phyloP scores from a whole-genome alignment of 2,888 invertebrate genomes.

The Steinernema hermaphroditum region DNA sequence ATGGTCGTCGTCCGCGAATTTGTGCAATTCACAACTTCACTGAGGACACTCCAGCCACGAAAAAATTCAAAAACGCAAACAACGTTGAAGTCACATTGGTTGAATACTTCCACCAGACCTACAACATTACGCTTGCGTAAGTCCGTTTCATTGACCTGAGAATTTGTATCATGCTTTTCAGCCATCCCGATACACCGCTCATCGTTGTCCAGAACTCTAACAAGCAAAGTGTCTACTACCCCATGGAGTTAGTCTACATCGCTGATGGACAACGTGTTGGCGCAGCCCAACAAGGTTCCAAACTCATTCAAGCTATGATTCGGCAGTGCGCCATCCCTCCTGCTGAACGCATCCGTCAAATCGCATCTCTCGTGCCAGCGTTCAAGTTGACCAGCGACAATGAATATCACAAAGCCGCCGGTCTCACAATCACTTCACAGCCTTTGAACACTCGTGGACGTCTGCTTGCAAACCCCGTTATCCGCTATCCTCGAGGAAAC shows the following conservation, averaged over 20 bases:
- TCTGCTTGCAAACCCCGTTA: conserved; percentile 36
- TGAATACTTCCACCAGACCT: background rate
- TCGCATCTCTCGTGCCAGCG: background rate
- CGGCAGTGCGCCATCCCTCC: conserved; percentile 21
- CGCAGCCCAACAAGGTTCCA: background rate
- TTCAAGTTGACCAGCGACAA: background rate
- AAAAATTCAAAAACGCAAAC: background rate
- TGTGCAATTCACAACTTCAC: background rate
- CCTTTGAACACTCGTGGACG: conserved; percentile 41
- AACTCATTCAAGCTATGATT: conserved; percentile 6
- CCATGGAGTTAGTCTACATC: conserved; percentile 1
- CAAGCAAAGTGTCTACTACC: background rate
- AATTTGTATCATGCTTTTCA: background rate
- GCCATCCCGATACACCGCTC: background rate
- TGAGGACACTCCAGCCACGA: background rate
- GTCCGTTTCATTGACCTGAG: background rate
- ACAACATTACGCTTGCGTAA: background rate
- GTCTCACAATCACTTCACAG: conserved; percentile 23
- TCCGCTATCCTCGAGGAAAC: conserved; percentile 32
- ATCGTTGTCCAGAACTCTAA: background rate
- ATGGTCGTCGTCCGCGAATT: background rate
- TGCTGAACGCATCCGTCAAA: background rate
- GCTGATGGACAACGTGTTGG: conserved; percentile 12
- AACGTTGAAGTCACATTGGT: background rate
- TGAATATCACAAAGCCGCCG: background rate